These are phyloP conservation scores for Halictus rubicundus DNA, from an alignment of 1,140 invertebrate genomes.

Conservation along the genomic window DNA sequence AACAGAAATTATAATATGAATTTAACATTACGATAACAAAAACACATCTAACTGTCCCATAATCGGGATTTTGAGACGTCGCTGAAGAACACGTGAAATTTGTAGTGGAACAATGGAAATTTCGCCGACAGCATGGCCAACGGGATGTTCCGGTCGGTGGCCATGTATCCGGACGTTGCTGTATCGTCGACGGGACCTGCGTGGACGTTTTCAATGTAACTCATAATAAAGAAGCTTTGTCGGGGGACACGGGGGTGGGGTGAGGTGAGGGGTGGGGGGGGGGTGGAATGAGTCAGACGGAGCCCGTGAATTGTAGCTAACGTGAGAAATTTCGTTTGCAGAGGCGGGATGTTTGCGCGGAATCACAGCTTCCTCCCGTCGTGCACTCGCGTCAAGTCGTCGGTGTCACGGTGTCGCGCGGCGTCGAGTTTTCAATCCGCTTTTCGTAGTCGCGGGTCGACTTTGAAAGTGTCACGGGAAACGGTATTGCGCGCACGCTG, in stretches of 20 bases:
- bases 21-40: no score
- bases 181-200: no score
- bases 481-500: conserved; percentile 20
- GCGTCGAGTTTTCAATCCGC: conserved; percentile 62
- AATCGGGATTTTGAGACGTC: no score
- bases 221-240: neutral
- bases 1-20: no score
- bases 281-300: neutral
- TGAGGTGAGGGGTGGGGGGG: no score
- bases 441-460: conserved; percentile 55
- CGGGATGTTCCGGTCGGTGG: no score
- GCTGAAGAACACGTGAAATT: no score
- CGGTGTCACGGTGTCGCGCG: conserved; percentile 40
- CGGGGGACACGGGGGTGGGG: neutral
- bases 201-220: neutral
- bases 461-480: conserved; percentile 60
- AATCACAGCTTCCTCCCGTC: conserved; percentile 26
- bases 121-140: no score
- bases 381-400: conserved; percentile 53
- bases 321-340: neutral
- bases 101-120: no score
- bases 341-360: conserved; percentile 3
- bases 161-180: no score
- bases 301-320: neutral
- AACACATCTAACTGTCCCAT: no score